These are phyloP conservation scores for Phrynocephalus vlangalii DNA, from an alignment of 2,797 vertebrate genomes.

Conservation along the genomic window DNA sequence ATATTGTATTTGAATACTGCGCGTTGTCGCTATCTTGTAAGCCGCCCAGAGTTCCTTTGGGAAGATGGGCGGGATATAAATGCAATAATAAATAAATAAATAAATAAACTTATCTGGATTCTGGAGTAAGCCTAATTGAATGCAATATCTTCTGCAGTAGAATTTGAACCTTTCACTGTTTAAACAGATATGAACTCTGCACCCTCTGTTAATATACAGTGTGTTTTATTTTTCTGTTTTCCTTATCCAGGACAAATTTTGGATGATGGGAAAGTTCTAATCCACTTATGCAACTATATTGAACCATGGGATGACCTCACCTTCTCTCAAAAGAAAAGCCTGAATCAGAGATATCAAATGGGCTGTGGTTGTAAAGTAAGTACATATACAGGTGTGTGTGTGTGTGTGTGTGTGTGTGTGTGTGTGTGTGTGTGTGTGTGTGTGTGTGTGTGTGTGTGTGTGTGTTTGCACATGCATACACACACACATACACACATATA, in stretches of 20 bases:
- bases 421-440: too few species aligned
- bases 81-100: too few species aligned
- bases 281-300: constrained; percentile 90
- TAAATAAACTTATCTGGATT: not conserved
- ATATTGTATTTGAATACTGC: too few species aligned
- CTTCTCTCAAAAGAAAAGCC: constrained; percentile 89
- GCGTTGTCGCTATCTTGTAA: too few species aligned
- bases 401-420: too few species aligned
- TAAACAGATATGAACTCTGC: not conserved
- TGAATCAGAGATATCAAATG: constrained; percentile 92
- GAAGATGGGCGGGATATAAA: too few species aligned
- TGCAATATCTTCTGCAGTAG: not conserved
- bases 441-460: too few species aligned
- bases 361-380: constrained; percentile 95
- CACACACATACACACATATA: too few species aligned
- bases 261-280: constrained; percentile 86
- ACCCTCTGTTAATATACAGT: not conserved
- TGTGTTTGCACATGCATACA: too few species aligned
- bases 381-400: constrained; percentile 1
- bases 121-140: not conserved
- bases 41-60: too few species aligned
- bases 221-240: constrained; percentile 40
- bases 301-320: constrained; percentile 91
- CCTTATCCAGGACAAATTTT: constrained; percentile 84
- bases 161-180: not conserved